Base-by-base conservation (phyloP, 2,797 vertebrate species). In the Perodicticus potto region DNA sequence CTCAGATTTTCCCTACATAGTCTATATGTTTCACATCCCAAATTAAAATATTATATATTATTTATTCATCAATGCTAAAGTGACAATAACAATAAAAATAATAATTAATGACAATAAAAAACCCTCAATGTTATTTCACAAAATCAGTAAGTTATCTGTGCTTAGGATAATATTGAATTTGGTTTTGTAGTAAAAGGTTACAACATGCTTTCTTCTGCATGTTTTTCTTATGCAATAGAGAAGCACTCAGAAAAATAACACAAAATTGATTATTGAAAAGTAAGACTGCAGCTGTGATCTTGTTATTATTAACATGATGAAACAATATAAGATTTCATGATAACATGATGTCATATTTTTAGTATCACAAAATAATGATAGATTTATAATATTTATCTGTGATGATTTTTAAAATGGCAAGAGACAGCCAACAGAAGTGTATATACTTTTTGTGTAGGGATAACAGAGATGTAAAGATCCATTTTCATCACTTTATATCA, bases 1-100 rank as follows among this genome's bases (percentile, higher is more conserved):
- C 57, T 85, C 73, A 80, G 7, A 84, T 96, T 94, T 93, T 80
- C 7, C 67, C 43, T 91, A 84, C 43, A 73, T 45, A 61, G 37
- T 40, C 27, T 81, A 17, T 22, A 29, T 70, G 13, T 89, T 80
- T 86, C 27, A 53, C 19, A 78, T 57, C 20, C 3, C 8, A 70
- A 63, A 80, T 7, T 77, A 61, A 93, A 91, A 59, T 80, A 91
- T 72, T 86, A 61, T 90, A 80, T 76, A 40, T 32, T 59, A 76
- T 67, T 73, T 90, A 91, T 65, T 94, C 29, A 49, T n/a, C 89
- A 89, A 70, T 85, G 29, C 22, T 80, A 80, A 94, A 92, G 13
- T 74, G 5, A 72, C 91, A n/a, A 84, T 69, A 89, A 73, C 1
- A 57, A 85, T 65, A 0, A 11, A 13, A 90, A 73, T 65, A 83